These are phyloP conservation scores for Odiellus spinosus DNA, from an alignment of 2,888 invertebrate species.

Conservation along the genomic window DNA sequence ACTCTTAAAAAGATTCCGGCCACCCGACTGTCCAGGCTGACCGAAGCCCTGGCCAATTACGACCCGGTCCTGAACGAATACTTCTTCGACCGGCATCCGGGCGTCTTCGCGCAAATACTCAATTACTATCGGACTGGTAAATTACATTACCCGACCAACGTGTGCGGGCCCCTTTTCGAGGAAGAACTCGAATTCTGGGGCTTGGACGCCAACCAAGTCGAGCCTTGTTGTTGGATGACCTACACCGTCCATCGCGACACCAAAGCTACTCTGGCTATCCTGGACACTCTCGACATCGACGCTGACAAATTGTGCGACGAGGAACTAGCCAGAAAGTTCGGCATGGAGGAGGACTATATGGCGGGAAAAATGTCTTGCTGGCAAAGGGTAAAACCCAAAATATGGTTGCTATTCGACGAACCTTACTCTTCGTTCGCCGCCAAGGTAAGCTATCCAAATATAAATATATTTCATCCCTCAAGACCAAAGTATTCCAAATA, in stretches of 20 bases:
- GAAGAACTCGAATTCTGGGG: constrained; percentile 40
- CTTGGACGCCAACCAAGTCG: constrained; percentile 38
- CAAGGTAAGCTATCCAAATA: constrained; percentile 31
- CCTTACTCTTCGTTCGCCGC: constrained; percentile 37
- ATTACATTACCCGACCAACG: constrained; percentile 38
- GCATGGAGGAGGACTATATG: constrained; percentile 35
- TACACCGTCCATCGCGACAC: constrained; percentile 43
- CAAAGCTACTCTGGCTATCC: constrained; percentile 36
- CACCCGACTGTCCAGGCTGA: constrained; percentile 61
- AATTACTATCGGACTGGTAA: constrained; percentile 55
- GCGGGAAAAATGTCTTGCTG: constrained; percentile 34
- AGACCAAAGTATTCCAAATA: neutral
- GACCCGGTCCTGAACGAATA: constrained; percentile 77
- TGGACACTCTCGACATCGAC: constrained; percentile 39
- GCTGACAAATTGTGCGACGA: constrained; percentile 38
- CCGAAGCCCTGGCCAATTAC: constrained; percentile 72
- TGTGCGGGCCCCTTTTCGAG: constrained; percentile 39
- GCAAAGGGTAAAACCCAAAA: constrained; percentile 36
- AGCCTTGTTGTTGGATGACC: constrained; percentile 41
- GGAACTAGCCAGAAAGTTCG: constrained; percentile 37
- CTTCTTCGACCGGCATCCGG: constrained; percentile 72
- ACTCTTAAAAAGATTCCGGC: constrained; percentile 80
- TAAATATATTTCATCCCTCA: constrained; percentile 2
- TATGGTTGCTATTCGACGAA: constrained; percentile 39
- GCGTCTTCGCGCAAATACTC: constrained; percentile 75